These are phyloP conservation scores for Caenorhabditis sp. DNA, from an alignment of 2,888 invertebrate species.

Conservation along the genomic window DNA sequence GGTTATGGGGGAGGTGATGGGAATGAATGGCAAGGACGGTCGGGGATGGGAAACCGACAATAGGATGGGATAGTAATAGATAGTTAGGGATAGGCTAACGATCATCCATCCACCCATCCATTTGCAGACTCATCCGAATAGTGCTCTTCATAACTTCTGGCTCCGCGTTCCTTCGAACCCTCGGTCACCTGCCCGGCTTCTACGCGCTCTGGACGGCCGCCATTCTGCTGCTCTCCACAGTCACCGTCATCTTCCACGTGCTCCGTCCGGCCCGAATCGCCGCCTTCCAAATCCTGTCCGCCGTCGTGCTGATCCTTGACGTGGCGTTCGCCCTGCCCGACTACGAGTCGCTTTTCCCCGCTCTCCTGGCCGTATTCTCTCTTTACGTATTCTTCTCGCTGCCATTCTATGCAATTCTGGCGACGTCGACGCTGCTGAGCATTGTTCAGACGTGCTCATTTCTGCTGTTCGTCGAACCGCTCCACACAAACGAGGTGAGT, in stretches of 20 bases:
- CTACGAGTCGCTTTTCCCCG: conserved; percentile 69
- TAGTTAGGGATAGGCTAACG: background rate
- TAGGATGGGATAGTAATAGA: no score
- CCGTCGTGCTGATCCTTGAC: conserved; percentile 33
- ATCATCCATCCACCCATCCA: background rate
- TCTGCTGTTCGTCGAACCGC: conserved; percentile 47
- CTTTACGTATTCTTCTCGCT: conserved; percentile 69
- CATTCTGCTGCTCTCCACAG: conserved; percentile 41
- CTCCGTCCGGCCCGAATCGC: conserved; percentile 17
- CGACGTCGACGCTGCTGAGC: conserved; percentile 37
- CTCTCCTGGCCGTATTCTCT: conserved; percentile 66
- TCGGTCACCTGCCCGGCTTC: conserved; percentile 48
- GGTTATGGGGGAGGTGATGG: background rate
- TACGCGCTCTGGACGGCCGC: conserved; percentile 41
- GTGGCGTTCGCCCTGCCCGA: conserved; percentile 51
- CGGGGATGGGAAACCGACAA: background rate
- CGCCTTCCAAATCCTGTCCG: conserved; percentile 32
- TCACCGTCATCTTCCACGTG: conserved; percentile 41
- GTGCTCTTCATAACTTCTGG: conserved; percentile 45
- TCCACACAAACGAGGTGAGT: conserved; percentile 60
- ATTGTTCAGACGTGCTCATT: conserved; percentile 48
- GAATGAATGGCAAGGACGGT: background rate
- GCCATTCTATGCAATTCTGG: conserved; percentile 47
- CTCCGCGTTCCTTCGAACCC: conserved; percentile 55
- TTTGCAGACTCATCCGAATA: conserved; percentile 46